Base-by-base conservation (phyloP, 2,888 invertebrate species). In the Callimorpha dominula region DNA sequence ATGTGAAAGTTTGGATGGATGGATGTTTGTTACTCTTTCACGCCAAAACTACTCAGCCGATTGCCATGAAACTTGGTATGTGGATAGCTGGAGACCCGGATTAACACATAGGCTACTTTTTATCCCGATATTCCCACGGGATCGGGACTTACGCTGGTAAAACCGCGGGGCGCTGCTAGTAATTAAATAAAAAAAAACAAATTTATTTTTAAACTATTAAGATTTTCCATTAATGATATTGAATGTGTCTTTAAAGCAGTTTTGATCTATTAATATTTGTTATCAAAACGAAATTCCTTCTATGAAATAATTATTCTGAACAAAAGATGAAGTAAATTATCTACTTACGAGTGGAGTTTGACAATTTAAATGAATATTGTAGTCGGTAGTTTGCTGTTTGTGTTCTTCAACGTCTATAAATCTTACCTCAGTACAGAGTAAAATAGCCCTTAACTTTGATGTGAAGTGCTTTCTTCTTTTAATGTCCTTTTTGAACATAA, bases 361-460 rank as follows among this genome's bases (percentile, higher is more conserved):
- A 73, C 73, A 75, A 65, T 81, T 68, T 74, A 78, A 78, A 78
- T 73, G 65, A 74, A 71, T n/a, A 9, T 77, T 74, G 60, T 14
- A 46, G 49, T 46, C 67, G 70, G 52, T 46, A 69, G 57, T 57
- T 70, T n/a, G n/a, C n/a, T n/a, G n/a, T n/a, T n/a, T 42, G 65
- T 65, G 60, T 70, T 73, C 60, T 74, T 76, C 9, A 74, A 17
- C 40, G 31, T n/a, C 66, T 74, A 50, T 67, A 62, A 76, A 71
- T 71, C 50, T 74, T 74, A 50, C 64, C 63, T 63, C 68, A 68
- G 57, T 68, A 71, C 75, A 60, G 54, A 68, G 52, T 70, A 31
- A 75, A 75, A 71, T 12, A 50, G 57, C 66, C 40, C 66, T 60
- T 42, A 42, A 17, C 69, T 73, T 79, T 68, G 43, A 74, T 75